Conservation (phyloP, 2,113 vertebrate genomes). For the Microcebus griseorufus region DNA sequence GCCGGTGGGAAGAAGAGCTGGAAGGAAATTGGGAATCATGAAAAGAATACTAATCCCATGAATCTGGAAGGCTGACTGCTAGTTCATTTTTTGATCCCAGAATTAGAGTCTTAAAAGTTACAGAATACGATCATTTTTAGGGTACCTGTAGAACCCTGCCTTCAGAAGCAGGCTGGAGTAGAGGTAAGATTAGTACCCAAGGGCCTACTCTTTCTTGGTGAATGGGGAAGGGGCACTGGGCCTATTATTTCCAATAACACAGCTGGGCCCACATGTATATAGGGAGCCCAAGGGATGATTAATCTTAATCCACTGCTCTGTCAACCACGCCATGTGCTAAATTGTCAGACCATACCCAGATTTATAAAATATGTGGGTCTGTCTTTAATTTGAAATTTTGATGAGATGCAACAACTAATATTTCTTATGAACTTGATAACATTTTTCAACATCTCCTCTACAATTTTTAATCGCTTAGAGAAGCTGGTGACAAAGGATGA, state of each 20-base stretch:
- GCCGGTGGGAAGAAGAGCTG: neutral
- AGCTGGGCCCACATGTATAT: no score
- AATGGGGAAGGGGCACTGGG: neutral
- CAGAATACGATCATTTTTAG: neutral
- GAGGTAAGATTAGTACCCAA: neutral
- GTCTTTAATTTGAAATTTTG: neutral
- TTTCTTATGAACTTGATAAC: neutral
- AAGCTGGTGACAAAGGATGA: neutral
- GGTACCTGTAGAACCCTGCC: neutral
- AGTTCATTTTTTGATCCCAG: neutral
- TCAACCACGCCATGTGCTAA: neutral
- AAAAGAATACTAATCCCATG: neutral
- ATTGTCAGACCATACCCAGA: neutral
- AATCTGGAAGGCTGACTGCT: neutral
- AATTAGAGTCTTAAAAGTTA: neutral
- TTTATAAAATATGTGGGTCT: neutral
- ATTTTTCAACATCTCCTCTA: neutral
- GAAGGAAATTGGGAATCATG: neutral
- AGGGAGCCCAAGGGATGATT: neutral
- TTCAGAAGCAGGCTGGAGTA: neutral
- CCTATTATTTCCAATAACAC: neutral
- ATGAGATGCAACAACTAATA: neutral
- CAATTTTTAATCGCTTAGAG: neutral
- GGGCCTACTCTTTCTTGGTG: neutral
- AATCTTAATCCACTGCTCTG: neutral